phyloP scores from a whole-genome alignment of 2,113 vertebrate species.

The Aphyosemion australe region DNA sequence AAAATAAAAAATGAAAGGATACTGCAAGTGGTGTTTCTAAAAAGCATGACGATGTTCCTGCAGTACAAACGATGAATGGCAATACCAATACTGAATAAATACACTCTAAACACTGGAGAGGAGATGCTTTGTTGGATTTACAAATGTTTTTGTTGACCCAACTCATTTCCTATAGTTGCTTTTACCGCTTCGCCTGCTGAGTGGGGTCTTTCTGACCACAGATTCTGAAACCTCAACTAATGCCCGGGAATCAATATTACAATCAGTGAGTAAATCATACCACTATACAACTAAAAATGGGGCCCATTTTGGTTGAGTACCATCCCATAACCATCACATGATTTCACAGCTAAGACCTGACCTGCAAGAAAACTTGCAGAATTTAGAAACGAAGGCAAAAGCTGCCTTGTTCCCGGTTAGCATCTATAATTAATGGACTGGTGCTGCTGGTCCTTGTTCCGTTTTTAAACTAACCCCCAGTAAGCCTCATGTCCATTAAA shows the following conservation, averaged over 20 bases:
- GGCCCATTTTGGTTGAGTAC: background rate
- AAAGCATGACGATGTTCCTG: background rate
- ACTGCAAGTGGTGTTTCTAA: background rate
- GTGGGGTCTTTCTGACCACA: constrained; percentile 21
- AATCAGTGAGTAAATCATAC: constrained; percentile 7
- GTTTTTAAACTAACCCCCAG: constrained; percentile 43
- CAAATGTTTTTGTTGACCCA: constrained; percentile 16
- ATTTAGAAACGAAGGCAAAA: constrained; percentile 60
- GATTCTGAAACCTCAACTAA: constrained; percentile 13
- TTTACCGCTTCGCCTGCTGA: background rate
- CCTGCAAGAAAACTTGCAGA: constrained; percentile 51
- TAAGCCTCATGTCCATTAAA: constrained; percentile 55
- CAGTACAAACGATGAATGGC: background rate
- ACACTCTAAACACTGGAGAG: background rate
- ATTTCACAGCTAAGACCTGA: constrained; percentile 1
- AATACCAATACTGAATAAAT: background rate
- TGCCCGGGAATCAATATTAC: constrained; percentile 8
- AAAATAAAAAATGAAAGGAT: background rate
- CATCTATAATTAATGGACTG: constrained; percentile 70
- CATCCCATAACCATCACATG: background rate
- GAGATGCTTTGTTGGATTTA: constrained; percentile 10
- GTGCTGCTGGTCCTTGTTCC: constrained; percentile 61
- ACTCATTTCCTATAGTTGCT: constrained; percentile 2
- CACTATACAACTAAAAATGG: background rate
- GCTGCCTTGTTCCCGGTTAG: constrained; percentile 50